Conservation (phyloP, 2,113 vertebrate species). For the Chloebia gouldiae region DNA sequence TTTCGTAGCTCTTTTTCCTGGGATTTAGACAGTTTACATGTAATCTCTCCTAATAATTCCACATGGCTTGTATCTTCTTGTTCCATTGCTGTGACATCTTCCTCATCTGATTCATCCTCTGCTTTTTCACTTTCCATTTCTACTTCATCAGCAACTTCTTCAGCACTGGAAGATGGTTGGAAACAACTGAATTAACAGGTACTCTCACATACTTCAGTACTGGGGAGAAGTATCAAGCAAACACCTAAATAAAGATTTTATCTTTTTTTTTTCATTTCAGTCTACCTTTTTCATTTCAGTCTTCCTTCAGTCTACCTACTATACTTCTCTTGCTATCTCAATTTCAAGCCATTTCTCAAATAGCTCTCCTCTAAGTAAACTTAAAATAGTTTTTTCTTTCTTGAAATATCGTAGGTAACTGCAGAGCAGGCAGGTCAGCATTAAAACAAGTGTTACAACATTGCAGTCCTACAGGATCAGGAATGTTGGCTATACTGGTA, state of each 20-base stretch:
- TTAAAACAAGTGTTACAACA: not conserved
- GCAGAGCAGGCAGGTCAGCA: not conserved
- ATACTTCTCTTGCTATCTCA: not conserved
- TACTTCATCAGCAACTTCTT: constrained; percentile 68
- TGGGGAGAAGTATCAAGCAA: not conserved
- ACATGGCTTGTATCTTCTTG: constrained; percentile 19
- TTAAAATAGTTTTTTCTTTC: not conserved
- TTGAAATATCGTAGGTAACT: accelerated
- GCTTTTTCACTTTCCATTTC: constrained; percentile 84
- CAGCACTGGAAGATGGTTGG: constrained; percentile 18
- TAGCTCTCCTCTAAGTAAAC: not conserved
- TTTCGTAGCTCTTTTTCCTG: constrained; percentile 83
- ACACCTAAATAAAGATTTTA: not conserved
- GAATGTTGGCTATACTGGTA: not conserved
- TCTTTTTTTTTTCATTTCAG: not conserved
- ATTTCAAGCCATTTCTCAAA: not conserved
- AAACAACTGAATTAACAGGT: not conserved
- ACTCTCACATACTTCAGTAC: not conserved
- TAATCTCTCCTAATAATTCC: constrained; percentile 22
- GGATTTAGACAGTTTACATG: constrained; percentile 75
- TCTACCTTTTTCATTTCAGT: not conserved
- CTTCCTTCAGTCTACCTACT: not conserved
- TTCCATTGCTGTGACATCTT: constrained; percentile 58
- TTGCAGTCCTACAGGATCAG: not conserved
- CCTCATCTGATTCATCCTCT: constrained; percentile 82